These are phyloP conservation scores for Rhodinocichla rosea DNA, from an alignment of 2,113 vertebrate genomes.

Conservation along the genomic window DNA sequence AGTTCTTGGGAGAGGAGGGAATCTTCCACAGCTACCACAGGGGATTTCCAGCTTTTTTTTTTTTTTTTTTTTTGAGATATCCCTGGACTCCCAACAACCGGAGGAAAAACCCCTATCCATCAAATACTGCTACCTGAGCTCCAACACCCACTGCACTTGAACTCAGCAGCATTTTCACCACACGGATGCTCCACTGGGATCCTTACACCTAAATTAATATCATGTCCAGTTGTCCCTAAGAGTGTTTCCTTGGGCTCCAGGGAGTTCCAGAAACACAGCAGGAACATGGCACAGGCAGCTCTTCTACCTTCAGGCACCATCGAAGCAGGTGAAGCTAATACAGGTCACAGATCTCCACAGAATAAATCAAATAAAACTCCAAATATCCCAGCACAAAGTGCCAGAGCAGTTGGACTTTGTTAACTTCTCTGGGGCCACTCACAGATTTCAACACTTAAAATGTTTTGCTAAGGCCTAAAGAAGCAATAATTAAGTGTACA, in stretches of 20 bases:
- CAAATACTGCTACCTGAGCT: not conserved
- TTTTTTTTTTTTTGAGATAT: not conserved
- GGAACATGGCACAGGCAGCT: not conserved
- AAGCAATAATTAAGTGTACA: not conserved
- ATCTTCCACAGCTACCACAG: rapidly evolving
- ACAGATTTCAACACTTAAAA: not conserved
- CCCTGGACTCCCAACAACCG: not conserved
- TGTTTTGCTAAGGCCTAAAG: not conserved
- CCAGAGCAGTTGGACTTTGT: not conserved
- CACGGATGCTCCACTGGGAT: not conserved
- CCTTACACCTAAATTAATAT: rapidly evolving
- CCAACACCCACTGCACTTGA: not conserved
- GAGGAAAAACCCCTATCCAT: not conserved
- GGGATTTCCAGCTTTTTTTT: not conserved
- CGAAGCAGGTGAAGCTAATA: not conserved
- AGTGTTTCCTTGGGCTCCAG: not conserved
- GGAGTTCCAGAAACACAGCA: not conserved
- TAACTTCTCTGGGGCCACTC: not conserved
- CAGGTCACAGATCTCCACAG: not conserved
- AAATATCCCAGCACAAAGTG: not conserved
- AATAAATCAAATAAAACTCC: not conserved
- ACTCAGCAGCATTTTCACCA: not conserved
- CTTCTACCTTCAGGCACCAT: not conserved
- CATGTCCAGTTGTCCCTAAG: not conserved
- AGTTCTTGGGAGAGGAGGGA: not conserved